phyloP scores from a whole-genome alignment of 37 sponge, comb jelly and placozoan species.

The Ephydatia muelleri region DNA sequence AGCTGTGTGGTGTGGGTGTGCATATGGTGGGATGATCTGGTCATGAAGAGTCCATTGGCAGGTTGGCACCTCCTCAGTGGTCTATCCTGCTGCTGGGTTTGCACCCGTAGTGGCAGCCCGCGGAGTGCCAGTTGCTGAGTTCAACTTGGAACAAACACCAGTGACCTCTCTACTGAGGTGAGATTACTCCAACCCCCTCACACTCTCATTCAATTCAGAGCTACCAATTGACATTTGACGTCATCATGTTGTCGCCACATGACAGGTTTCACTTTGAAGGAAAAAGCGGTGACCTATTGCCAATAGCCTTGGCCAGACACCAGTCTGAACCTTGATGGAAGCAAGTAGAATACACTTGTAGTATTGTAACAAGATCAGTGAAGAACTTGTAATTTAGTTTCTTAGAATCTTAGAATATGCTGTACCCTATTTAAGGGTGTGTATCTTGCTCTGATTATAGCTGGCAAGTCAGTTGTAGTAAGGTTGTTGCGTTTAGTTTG shows the following conservation, averaged over 20 bases:
- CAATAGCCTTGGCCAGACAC: slow-evolving; percentile 73
- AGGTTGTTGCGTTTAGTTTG: too few species aligned
- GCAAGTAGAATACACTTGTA: background rate
- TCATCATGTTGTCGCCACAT: background rate
- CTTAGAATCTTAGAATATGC: too few species aligned
- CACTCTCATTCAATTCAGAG: background rate
- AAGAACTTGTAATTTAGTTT: too few species aligned
- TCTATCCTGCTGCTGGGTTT: slow-evolving; percentile 91
- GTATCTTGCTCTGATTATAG: too few species aligned
- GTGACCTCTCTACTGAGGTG: slow-evolving; percentile 67
- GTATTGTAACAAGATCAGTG: too few species aligned
- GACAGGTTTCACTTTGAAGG: slow-evolving; percentile 90
- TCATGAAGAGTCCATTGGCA: background rate
- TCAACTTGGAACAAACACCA: slow-evolving; percentile 87
- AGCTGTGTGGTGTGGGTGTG: too few species aligned
- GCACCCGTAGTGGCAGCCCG: slow-evolving; percentile 79
- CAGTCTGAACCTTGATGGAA: slow-evolving; percentile 24
- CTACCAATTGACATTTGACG: background rate
- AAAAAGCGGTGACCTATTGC: slow-evolving; percentile 86
- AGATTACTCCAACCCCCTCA: background rate
- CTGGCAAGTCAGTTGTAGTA: too few species aligned
- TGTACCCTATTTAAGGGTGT: too few species aligned
- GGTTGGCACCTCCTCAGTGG: slow-evolving; percentile 94
- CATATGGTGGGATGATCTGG: too few species aligned
- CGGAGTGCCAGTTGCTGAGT: slow-evolving; percentile 94